Conservation (phyloP, 2,797 vertebrate species). For the Hypotaenidia philippensis region DNA sequence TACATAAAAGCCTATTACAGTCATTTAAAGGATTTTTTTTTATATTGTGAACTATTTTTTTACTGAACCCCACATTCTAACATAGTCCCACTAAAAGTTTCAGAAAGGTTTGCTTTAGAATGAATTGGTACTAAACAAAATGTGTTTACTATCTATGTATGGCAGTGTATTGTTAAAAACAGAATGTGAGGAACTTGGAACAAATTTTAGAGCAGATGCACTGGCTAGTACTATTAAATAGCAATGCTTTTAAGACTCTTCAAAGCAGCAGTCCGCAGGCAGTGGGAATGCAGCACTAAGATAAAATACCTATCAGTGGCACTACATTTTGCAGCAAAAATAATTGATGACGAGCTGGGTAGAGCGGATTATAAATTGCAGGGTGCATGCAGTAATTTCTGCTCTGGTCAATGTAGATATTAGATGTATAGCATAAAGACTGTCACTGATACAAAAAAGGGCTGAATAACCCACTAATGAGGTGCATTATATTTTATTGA, state of each 20-base stretch:
- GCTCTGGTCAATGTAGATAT: slow-evolving; percentile 35
- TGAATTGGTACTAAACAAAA: not conserved
- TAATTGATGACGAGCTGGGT: slow-evolving; percentile 62
- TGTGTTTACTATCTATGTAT: not conserved
- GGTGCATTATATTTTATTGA: slow-evolving; percentile 34
- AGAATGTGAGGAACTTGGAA: slow-evolving; percentile 34
- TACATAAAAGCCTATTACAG: not conserved
- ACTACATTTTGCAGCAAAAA: slow-evolving; percentile 50
- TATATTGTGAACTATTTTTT: too few species aligned
- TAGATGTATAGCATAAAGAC: slow-evolving; percentile 8
- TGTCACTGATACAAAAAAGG: not conserved
- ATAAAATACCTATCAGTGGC: slow-evolving; percentile 72
- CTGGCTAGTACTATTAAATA: slow-evolving; percentile 12
- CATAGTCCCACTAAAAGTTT: not conserved
- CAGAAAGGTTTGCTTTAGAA: not conserved
- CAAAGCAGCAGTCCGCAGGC: slow-evolving; percentile 67
- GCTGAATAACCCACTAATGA: not conserved
- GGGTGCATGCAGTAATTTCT: slow-evolving; percentile 21
- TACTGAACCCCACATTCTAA: not conserved
- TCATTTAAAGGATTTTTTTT: not conserved
- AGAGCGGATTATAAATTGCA: slow-evolving; percentile 67
- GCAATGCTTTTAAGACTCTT: slow-evolving; percentile 61
- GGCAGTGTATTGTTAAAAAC: not conserved
- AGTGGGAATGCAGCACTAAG: slow-evolving; percentile 69
- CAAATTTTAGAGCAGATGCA: slow-evolving; percentile 50